Evolutionary conservation across 2,113 vertebrate genomes (phyloP), one percentile per base, ranked within the genome.

Genomic region (Nothoprocta perdicaria): DNA sequence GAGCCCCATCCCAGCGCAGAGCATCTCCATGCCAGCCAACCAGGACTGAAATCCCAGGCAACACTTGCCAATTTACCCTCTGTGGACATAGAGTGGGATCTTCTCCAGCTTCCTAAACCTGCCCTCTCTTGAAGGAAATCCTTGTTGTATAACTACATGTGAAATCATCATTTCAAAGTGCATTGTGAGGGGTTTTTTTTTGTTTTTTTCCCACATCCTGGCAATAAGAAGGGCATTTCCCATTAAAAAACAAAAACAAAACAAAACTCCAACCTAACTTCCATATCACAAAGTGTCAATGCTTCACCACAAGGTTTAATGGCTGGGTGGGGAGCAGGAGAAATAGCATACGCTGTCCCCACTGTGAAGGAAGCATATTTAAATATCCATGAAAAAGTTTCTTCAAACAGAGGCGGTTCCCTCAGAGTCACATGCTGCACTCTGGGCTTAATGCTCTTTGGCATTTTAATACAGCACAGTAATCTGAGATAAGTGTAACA

Each of bases 401-500:
- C 43, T 79, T 84, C 40, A 62, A 38, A 18, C 14, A 76, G 48
- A 21, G 77, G 38, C 29, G 21, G 17, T 40, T 86, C 88, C 45
- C 58, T 46, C 58, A 72, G 10, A 84, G 40, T n/a, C 19, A 55
- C 2, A 11, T 33, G 57, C 3, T 50, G 41, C 18, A 86, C 23
- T 26, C 12, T 11, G 27, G 17, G 50, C 52, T 40, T 41, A 24
- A 27, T 84, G 66, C 1, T 3, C 31, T 84, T 79, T 26, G 81
- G 45, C 10, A 43, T 60, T 89, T 89, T 69, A 77, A 73, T 60
- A 22, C 35, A 72, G 19, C 15, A 16, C 10, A 86, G 62, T 38
- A 75, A 90, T 50, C 69, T 76, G 58, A 93, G 67, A 81, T 33
- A 86, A 88, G 85, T 46, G 19, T 71, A 91, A 71, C 27, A 78